Percentiles rank a stretch among this genome's conserved stretches.
Conservation (phyloP, 2,113 vertebrate genomes). For the Ursus arctos region DNA sequence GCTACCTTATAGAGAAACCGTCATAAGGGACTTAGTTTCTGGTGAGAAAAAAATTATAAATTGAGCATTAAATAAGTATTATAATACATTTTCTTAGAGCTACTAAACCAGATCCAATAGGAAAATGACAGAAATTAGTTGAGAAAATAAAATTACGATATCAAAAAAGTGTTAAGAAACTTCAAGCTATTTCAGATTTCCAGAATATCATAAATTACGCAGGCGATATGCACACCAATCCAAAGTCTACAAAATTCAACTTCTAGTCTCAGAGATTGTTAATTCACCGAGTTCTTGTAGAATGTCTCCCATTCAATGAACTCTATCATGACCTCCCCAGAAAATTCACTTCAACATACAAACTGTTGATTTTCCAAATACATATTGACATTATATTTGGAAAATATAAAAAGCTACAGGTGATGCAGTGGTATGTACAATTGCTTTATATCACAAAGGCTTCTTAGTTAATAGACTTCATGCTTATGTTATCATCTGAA, state of each 20-base stretch:
- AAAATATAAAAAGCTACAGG: neutral
- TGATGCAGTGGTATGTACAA: neutral
- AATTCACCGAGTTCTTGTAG: neutral
- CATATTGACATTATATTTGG: slow-evolving; percentile 19
- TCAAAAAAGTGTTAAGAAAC: neutral
- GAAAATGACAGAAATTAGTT: slow-evolving; percentile 45
- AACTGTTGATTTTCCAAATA: neutral
- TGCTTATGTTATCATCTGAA: neutral
- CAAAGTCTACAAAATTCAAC: neutral
- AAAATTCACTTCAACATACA: slow-evolving; percentile 2
- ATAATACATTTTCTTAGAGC: slow-evolving; percentile 58
- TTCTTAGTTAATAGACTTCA: slow-evolving; percentile 16
- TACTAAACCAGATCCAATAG: slow-evolving; percentile 63
- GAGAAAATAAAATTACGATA: slow-evolving; percentile 60
- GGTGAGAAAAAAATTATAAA: slow-evolving; percentile 60
- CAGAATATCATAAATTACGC: neutral
- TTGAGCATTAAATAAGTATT: slow-evolving; percentile 8
- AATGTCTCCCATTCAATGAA: neutral
- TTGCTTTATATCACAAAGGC: neutral
- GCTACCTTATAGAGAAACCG: slow-evolving; percentile 24
- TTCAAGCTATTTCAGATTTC: slow-evolving; percentile 1
- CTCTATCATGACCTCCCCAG: neutral
- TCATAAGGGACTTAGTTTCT: slow-evolving; percentile 16
- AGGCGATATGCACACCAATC: neutral
- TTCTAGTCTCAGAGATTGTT: neutral